Base-by-base conservation (phyloP, 1,140 invertebrate species). In the Lutraria rhynchaena region DNA sequence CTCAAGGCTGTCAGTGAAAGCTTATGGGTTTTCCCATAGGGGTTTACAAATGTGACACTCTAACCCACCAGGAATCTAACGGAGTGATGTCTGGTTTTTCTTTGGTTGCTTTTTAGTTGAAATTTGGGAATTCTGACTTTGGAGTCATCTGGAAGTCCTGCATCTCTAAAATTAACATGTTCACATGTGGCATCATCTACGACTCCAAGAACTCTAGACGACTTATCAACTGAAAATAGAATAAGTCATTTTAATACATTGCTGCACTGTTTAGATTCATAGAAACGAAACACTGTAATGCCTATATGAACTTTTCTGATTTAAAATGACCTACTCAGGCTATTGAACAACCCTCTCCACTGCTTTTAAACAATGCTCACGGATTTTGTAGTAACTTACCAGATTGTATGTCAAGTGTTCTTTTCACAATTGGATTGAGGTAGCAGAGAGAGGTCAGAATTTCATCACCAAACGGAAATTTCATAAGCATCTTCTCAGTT, bases 381-480 rank as follows among this genome's bases (percentile, higher is more conserved):
- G n/a, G n/a, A n/a, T n/a, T n/a, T n/a, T n/a, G n/a, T n/a, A n/a
- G n/a, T n/a, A 58, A 58, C 19, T 17, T 29, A 58, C 55, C 60
- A 7, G 60, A 9, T 49, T 70, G 41, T 27, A 17, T 17, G 15
- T 7, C 0, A 51, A 70, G 15, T 9, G 46, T 33, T 24, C 13
- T 3, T 41, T 31, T 13, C 0, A 65, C 11, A 37, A 3, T 5
- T 5, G 61, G 61, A 65, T 65, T 65, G 19, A 70, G 9, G 22
- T 49, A 70, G 11, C 67, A 63, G 27, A 61, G 7, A 24, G 1
- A 13, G 31, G 61, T 46, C 13, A 82, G 49, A n/a, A 46, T 53
- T 7, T 17, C 3, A 41, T 82, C 55, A 7, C 24, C 11, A 11
- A 82, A 65, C 15, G 70, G 55, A 37, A 82, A 82, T 35, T 73